phyloP scores from a whole-genome alignment of 2,113 vertebrate species.

The Laticauda laticaudata region DNA sequence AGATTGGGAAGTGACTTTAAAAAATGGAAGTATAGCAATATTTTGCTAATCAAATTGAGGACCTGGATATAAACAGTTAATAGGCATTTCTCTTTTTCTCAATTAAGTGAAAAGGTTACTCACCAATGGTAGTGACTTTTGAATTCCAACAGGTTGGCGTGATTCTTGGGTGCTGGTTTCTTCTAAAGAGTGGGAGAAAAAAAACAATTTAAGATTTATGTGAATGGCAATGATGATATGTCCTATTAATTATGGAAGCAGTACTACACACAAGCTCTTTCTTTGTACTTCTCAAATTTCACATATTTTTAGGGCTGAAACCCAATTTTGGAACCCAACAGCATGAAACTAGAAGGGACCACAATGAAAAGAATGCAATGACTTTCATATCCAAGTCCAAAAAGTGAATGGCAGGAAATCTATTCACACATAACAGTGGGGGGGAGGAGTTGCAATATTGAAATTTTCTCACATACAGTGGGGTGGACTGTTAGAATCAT shows the following conservation, averaged over 20 bases:
- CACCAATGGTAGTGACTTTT: conserved; percentile 70
- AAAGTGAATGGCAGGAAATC: not conserved
- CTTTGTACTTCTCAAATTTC: not conserved
- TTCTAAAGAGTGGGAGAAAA: conserved; percentile 58
- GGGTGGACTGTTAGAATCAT: not conserved
- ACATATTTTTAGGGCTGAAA: not conserved
- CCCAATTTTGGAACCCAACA: not conserved
- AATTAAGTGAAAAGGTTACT: conserved; percentile 46
- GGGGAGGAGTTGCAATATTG: not conserved
- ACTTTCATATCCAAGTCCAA: not conserved
- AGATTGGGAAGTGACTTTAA: not conserved
- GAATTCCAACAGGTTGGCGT: conserved; percentile 59
- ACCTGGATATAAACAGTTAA: not conserved
- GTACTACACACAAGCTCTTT: not conserved
- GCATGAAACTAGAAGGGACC: not conserved
- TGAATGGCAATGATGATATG: not conserved
- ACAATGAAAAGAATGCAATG: not conserved
- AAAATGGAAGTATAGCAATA: not conserved
- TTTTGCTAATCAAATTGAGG: not conserved
- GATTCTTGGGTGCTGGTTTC: conserved; percentile 71
- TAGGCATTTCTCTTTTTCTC: not conserved
- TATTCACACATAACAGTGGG: not conserved
- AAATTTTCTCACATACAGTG: not conserved
- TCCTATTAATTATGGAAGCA: not conserved
- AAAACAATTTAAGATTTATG: not conserved